Evolutionary conservation across 2,113 vertebrate species (phyloP), one percentile per base, ranked within the genome.

Genomic region (Riparia riparia): DNA sequence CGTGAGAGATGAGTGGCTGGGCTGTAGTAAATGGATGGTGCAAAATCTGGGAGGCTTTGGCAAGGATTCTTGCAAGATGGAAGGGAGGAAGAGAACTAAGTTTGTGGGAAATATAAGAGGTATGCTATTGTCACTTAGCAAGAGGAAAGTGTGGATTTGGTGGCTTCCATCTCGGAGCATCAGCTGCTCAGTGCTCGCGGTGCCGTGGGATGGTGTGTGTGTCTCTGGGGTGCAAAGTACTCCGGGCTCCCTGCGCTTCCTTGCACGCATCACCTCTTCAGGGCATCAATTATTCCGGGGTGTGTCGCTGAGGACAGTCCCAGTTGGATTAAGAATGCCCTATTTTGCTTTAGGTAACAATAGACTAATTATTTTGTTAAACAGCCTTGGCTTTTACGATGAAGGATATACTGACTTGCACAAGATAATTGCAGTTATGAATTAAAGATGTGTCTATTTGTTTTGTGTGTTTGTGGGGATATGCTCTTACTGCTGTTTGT

Each of bases 291-390:
- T 94, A 56, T 60, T 92, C 24, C 1, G 4, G 50, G 79, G 68
- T 47, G 71, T 86, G 87, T 42, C 24, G 4, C 61, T 44, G 65
- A 51, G 54, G 19, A 53, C 39, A 14, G 61, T 71, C 78, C 57
- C 76, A 26, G 42, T 51, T 61, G 64, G 41, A 64, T 15, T 74
- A 29, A 66, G 51, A 71, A 17, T 71, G 56, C 57, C 63, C 44
- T 82, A 4, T 64, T 91, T 93, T 94, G 65, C 87, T 91, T 65
- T 82, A 87, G 76, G 60, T 81, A 73, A 68, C 50, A 86, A 1
- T n/a, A 24, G 84, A 45, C 81, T 95, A 88, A 96, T 95, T 90
- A 81, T 77, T 96, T 86, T 68, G 83, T 95, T 92, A 71, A 95
- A 94, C 64, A 93, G 82, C 82, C 74, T 93, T 81, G 74, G 25